These are phyloP conservation scores for Herpetotheres cachinnans DNA, from an alignment of 2,113 vertebrate species.

Conservation along the genomic window DNA sequence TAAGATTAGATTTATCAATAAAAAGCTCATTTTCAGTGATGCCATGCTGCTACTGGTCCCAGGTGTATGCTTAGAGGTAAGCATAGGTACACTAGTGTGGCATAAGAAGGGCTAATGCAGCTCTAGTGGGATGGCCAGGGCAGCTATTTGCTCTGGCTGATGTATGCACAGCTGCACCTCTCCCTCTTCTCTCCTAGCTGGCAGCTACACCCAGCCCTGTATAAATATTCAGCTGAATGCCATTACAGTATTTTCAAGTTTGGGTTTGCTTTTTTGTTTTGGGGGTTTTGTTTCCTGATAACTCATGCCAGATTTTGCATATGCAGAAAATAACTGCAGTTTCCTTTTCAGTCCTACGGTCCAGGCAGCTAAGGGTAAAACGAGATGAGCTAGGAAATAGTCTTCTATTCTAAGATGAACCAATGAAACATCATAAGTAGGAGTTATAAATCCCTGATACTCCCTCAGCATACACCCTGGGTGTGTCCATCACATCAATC, in stretches of 20 bases:
- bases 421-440: neutral
- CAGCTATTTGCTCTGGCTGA: neutral
- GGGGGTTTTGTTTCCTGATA: neutral
- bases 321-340: neutral
- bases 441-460: neutral
- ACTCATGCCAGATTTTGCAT: neutral
- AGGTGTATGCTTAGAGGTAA: neutral
- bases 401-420: neutral
- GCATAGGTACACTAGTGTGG: accelerated
- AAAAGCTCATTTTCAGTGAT: neutral
- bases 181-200: neutral
- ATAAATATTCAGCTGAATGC: neutral
- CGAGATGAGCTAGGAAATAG: neutral
- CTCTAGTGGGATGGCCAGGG: accelerated
- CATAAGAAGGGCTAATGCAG: neutral
- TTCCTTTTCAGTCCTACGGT: neutral
- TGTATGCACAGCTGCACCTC: neutral
- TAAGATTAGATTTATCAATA: neutral
- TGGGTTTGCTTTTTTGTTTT: neutral
- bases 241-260: neutral
- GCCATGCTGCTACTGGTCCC: neutral
- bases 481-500: slow-evolving; percentile 5
- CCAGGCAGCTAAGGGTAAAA: neutral
- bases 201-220: neutral
- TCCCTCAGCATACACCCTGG: slow-evolving; percentile 18